These are phyloP conservation scores for Pogonomyrmex barbatus DNA, from an alignment of 1,140 invertebrate genomes.

Conservation along the genomic window DNA sequence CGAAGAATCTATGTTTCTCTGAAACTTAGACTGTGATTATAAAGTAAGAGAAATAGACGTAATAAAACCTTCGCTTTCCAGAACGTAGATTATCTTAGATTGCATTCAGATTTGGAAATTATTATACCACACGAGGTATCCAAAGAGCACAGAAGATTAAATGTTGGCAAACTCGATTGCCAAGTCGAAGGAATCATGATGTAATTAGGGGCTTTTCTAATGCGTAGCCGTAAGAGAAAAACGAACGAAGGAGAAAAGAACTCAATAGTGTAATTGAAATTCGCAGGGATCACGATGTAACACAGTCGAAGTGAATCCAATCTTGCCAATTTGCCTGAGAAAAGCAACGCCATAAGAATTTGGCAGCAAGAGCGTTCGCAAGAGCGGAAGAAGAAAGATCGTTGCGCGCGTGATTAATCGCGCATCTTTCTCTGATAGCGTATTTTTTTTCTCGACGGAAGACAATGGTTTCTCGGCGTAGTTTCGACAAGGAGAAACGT, in stretches of 20 bases:
- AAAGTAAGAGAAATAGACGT: neutral
- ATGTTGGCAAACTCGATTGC: neutral
- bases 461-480: neutral
- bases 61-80: neutral
- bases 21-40: neutral
- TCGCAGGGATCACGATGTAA: neutral
- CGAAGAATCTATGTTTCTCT: neutral
- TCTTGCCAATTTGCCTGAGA: neutral
- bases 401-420: neutral
- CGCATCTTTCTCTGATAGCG: neutral
- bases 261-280: conserved; percentile 2
- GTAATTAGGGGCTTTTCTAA: conserved; percentile 31
- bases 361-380: neutral
- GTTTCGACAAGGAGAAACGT: neutral
- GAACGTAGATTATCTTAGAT: neutral
- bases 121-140: neutral
- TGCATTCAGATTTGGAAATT: conserved; percentile 15
- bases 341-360: neutral
- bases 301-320: neutral
- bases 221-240: neutral
- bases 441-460: conserved; percentile 1
- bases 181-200: neutral
- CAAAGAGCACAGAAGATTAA: neutral
- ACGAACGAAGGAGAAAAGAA: neutral
- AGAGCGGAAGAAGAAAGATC: neutral